Base-by-base conservation (phyloP, 2,888 invertebrate genomes). In the Osmoderma eremita region DNA sequence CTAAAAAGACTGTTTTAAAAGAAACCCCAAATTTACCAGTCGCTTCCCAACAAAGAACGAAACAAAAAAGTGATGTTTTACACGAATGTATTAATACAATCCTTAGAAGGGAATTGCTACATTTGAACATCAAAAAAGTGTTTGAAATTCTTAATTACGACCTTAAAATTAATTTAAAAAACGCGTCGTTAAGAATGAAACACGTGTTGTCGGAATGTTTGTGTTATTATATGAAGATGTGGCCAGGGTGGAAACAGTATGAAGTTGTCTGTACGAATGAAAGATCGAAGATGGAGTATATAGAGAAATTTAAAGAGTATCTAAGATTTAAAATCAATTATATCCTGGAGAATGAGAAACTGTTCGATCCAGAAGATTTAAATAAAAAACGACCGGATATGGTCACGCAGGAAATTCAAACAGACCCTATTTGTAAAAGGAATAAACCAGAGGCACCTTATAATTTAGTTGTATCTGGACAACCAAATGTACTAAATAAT, bases 131-230 rank as follows among this genome's bases (percentile, higher is more conserved):
- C 1, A 63, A 42, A 15, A 63, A 54, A 42, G 63, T 68, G 6
- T 45, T 42, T 4, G 63, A 64, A 54, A 71, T 70, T 12, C 53
- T 71, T 2, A n/a, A 12, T 1, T 17, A 61, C 15, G 70, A 72
- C 20, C 45, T 72, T 6, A 36, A 63, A 0, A 53, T 72, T 4
- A 56, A 70, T 22, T 49, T 56, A 2, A 49, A 51, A 54, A 63
- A 61, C 24, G 17, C 71, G 2, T 22, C 69, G 3, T 15, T 38
- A 18, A 48, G 63, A 86, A 83, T 54, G 89, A 86, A 79, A 92
- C 91, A 81, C 93, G 94, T 12, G 91, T 80, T 72, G 18, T 63
- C 58, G 6, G 72, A 74, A 65, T 69, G 71, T 6, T 67, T 74
- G 42, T 64, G 70, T 2, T 70, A 72, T 65, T 74, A 71, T 36